A percentile compares a stretch with the other conserved stretches of the same genome.
Conservation (phyloP, 2,888 invertebrate genomes). For the Phortica magna region DNA sequence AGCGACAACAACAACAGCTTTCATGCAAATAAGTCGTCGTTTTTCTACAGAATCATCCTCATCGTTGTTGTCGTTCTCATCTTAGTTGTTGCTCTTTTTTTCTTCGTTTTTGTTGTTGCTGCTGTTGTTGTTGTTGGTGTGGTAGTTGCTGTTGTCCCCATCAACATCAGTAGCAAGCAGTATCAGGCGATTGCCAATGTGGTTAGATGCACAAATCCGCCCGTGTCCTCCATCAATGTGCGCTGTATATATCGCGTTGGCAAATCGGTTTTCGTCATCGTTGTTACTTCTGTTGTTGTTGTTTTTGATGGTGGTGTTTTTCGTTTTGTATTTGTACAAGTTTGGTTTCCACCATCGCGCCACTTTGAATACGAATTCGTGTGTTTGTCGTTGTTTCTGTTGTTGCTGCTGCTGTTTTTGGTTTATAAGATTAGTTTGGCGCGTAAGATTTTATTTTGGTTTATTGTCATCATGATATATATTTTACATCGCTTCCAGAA, state of each 20-base stretch:
- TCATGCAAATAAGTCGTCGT: slow-evolving; percentile 67
- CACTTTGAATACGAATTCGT: slow-evolving; percentile 6
- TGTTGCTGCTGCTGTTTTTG: slow-evolving; percentile 39
- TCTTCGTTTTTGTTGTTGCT: slow-evolving; percentile 48
- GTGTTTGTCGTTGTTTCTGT: slow-evolving; percentile 27
- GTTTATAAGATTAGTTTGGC: slow-evolving; percentile 40
- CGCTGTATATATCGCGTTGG: slow-evolving; percentile 16
- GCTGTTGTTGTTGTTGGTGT: slow-evolving; percentile 52
- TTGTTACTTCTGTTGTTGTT: slow-evolving; percentile 4
- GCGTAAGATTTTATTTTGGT: background rate
- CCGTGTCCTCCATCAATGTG: slow-evolving; percentile 10
- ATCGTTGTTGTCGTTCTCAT: slow-evolving; percentile 14
- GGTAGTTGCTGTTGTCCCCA: slow-evolving; percentile 17
- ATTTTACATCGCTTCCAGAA: too few relatives aligned
- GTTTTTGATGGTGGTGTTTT: background rate
- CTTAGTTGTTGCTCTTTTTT: slow-evolving; percentile 44
- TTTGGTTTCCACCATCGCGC: slow-evolving; percentile 46
- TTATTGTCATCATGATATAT: too few relatives aligned
- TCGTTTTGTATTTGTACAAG: slow-evolving; percentile 8
- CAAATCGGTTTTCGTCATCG: slow-evolving; percentile 24
- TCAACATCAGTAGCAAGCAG: slow-evolving; percentile 19
- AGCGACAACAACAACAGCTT: slow-evolving; percentile 44
- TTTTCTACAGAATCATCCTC: slow-evolving; percentile 48
- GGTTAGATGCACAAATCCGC: background rate
- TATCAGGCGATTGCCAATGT: background rate